Base-by-base conservation (phyloP, 2,113 vertebrate species). In the Microtus ochrogaster region DNA sequence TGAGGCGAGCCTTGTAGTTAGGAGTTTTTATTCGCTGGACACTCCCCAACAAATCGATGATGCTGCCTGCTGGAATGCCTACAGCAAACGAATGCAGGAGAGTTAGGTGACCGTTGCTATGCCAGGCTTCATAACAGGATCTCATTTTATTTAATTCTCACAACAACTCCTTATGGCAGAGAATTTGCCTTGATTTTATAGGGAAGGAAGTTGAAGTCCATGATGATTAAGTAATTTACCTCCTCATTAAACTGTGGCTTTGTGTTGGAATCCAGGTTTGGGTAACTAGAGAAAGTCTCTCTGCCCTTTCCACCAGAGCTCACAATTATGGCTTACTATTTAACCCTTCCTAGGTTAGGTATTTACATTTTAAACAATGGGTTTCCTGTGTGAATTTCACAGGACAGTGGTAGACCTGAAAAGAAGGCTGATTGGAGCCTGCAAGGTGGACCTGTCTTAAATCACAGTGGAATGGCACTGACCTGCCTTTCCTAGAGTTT, bases 351-450 rank as follows among this genome's bases (percentile, higher is more conserved):
- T 44, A 88, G 84, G 70, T 96, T 96, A 95, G 63, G 78, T 73
- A 89, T 94, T 96, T 96, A 66, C 68, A 88, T 72, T 90, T 95
- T 97, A 95, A 95, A 93, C 49, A 88, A 90, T 86, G 76, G 66
- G 55, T 90, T 98, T 97, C 96, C 84, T 97, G 81, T 97, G 91
- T 22, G 39, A 95, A 90, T 98, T 93, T 96, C 94, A 94, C 89
- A 93, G 91, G 82, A 96, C 92, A 70, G n/a, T 94, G 88, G 72
- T 77, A 73, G 58, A 97, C 24, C 39, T 87, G 44, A 91, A 93
- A 36, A 86, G 79, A 96, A 92, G 66, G 77, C 77, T 92, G 73
- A 95, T 33, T 89, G 89, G 78, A 82, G 73, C 63, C 87, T 70
- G 58, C 86, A 91, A 94, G 36, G 79, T 96, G 79, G 83, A 24